Percentiles rank a stretch among this genome's conserved stretches.
These are phyloP conservation scores for Lepisosteus oculatus DNA, from an alignment of 2,113 vertebrate species.

Conservation along the genomic window DNA sequence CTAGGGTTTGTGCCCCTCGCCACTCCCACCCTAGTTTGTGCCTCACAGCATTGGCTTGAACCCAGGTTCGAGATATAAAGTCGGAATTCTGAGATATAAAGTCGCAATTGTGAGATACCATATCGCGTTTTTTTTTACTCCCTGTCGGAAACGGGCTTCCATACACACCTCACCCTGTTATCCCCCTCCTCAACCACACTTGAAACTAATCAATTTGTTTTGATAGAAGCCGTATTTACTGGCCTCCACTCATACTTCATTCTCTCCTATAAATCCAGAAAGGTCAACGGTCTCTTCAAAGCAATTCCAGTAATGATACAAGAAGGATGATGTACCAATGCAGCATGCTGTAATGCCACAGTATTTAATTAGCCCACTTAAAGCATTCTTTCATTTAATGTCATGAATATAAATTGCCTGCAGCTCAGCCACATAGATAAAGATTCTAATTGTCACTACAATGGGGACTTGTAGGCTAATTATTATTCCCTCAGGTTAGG, in stretches of 20 bases:
- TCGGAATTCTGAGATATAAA: too few relatives aligned
- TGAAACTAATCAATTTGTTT: slow-evolving; percentile 35
- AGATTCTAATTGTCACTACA: slow-evolving; percentile 73
- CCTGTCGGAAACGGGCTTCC: too few relatives aligned
- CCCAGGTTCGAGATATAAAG: too few relatives aligned
- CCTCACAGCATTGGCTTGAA: too few relatives aligned
- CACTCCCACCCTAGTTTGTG: too few relatives aligned
- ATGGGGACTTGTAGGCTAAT: slow-evolving; percentile 64
- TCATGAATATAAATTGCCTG: slow-evolving; percentile 63
- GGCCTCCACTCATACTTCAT: slow-evolving; percentile 39
- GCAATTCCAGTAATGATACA: slow-evolving; percentile 45
- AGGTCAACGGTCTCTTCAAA: slow-evolving; percentile 60
- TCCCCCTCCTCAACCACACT: slow-evolving; percentile 21
- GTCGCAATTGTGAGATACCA: too few relatives aligned
- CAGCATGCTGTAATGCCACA: slow-evolving; percentile 39
- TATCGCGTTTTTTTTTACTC: too few relatives aligned
- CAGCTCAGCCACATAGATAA: slow-evolving; percentile 55
- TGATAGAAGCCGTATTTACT: slow-evolving; percentile 52
- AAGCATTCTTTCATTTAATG: slow-evolving; percentile 57
- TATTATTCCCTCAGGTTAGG: slow-evolving; percentile 53
- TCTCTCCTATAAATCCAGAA: slow-evolving; percentile 51
- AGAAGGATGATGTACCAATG: slow-evolving; percentile 38
- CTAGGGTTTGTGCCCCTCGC: too few relatives aligned
- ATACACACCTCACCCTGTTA: not conserved
- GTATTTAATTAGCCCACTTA: slow-evolving; percentile 66